phyloP scores from a whole-genome alignment of 2,113 vertebrate species.

The cattle (Bos taurus) region ARS-UCD2.0 NC_037332.1:108431501-108432000 shows the following conservation, averaged over 20 bases:
- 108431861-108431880: constrained; percentile 10
- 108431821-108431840: not conserved
- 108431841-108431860: constrained; percentile 35
- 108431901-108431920: not conserved
- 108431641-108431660: not conserved
- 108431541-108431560: not conserved
- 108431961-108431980: not conserved
- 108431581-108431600: not conserved
- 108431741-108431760: not conserved
- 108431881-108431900: constrained; percentile 17
- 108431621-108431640: not conserved
- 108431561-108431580: not conserved
- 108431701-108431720: not conserved
- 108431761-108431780: not conserved
- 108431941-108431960: constrained; percentile 7
- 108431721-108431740: not conserved
- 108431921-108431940: not conserved
- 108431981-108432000: not conserved
- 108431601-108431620: not conserved
- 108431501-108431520: not conserved
- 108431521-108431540: not conserved
- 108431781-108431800: constrained; percentile 22
- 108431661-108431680: not conserved
- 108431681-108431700: not conserved
- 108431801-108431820: constrained; percentile 20